Evolutionary conservation across 1,140 invertebrate genomes (phyloP).

Genomic region (Phymorhynchus buccinoides): DNA sequence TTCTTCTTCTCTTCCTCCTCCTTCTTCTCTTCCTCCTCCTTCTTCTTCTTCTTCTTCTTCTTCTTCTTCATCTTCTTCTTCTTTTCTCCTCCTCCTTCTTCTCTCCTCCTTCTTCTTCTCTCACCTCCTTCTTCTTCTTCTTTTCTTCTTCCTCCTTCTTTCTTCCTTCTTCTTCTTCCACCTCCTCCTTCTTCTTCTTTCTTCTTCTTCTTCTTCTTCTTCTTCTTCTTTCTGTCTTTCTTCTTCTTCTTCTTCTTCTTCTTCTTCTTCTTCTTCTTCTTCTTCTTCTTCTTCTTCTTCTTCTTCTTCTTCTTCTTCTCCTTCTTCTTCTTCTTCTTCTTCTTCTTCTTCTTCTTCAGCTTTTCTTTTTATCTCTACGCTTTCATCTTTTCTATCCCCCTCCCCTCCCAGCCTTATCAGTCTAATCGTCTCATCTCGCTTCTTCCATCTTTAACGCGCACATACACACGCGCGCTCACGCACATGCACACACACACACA

Average conservation of each 20-base stretch:
- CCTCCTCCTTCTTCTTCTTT: not conserved
- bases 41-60: not conserved
- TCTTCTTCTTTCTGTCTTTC: slow-evolving; percentile 3
- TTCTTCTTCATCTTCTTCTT: not conserved
- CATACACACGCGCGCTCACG: too few relatives aligned
- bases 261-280: not conserved
- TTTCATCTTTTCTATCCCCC: too few relatives aligned
- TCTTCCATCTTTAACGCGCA: too few relatives aligned
- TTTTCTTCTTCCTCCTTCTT: not conserved
- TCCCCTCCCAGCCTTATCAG: too few relatives aligned
- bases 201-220: not conserved
- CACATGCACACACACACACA: too few relatives aligned
- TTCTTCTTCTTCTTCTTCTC: not conserved
- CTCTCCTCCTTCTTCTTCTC: not conserved
- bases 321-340: not conserved
- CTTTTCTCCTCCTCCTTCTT: not conserved
- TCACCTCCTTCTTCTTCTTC: not conserved
- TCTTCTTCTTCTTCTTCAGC: too few relatives aligned
- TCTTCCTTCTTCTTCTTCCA: not conserved
- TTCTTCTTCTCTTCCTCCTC: not conserved
- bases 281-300: not conserved
- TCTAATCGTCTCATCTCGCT: too few relatives aligned
- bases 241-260: not conserved
- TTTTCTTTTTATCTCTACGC: too few relatives aligned
- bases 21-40: not conserved